Evolutionary conservation across 2,797 vertebrate genomes (phyloP).

Genomic region (Etheostoma nigrum): DNA sequence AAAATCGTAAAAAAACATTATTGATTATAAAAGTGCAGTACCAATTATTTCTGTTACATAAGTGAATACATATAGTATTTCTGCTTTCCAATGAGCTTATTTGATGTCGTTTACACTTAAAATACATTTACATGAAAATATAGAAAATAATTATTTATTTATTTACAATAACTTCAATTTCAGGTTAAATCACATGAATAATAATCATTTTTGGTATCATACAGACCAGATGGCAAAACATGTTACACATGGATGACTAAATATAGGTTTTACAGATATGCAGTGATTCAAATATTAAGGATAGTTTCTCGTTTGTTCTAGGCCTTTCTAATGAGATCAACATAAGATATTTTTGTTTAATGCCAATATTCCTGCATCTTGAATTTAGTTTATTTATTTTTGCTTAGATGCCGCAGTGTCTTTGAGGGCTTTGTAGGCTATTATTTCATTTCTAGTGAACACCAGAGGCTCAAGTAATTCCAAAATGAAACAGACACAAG

Average conservation of each 20-base stretch:
- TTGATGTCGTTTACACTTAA: neutral
- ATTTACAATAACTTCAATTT: neutral
- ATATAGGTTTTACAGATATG: conserved; percentile 2
- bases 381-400: neutral
- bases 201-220: neutral
- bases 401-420: conserved; percentile 16
- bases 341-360: conserved; percentile 37
- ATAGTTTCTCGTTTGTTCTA: conserved; percentile 6
- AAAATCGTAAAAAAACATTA: neutral
- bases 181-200: neutral
- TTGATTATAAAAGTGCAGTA: neutral
- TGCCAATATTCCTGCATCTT: conserved; percentile 16
- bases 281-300: neutral
- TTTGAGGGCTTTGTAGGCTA: conserved; percentile 32
- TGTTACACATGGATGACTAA: neutral
- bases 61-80: neutral
- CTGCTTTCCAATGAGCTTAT: neutral
- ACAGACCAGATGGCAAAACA: conserved; percentile 15
- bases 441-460: conserved; percentile 42
- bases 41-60: neutral
- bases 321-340: conserved; percentile 33
- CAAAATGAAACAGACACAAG: conserved; percentile 28
- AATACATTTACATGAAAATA: neutral
- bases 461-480: conserved; percentile 40
- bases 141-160: too few species aligned